Conservation (phyloP, 2,113 vertebrate species). For the Theristicus caerulescens region DNA sequence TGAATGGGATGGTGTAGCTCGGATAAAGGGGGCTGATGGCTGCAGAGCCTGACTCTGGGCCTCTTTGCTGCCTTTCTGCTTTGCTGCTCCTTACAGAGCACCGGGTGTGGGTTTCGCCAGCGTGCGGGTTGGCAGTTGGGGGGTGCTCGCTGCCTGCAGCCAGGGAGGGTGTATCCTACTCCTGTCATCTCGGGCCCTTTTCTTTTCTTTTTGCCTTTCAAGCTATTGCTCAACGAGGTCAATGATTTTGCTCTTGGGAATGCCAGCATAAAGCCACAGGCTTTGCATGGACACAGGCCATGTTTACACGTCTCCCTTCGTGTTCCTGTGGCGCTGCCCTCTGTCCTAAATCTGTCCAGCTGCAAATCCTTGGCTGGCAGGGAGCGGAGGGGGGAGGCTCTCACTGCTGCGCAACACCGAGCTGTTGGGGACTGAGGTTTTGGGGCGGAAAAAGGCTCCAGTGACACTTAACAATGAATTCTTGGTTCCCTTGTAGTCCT, state of each 20-base stretch:
- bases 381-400: background rate
- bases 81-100: background rate
- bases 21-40: background rate
- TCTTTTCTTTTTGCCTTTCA: background rate
- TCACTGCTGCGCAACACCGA: fast-evolving
- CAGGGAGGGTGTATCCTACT: background rate
- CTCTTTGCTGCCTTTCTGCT: background rate
- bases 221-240: background rate
- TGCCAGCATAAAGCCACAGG: background rate
- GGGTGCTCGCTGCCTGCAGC: background rate
- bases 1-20: fast-evolving
- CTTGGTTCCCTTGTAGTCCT: background rate
- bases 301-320: background rate
- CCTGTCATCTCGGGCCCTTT: background rate
- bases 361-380: background rate
- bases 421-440: background rate
- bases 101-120: background rate
- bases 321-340: fast-evolving
- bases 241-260: background rate
- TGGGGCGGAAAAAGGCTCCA: background rate
- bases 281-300: background rate
- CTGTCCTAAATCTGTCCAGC: background rate
- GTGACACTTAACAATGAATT: background rate
- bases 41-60: background rate
- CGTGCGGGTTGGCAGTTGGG: fast-evolving